Conservation (phyloP, 2,113 vertebrate genomes). For the Ondatra zibethicus region DNA sequence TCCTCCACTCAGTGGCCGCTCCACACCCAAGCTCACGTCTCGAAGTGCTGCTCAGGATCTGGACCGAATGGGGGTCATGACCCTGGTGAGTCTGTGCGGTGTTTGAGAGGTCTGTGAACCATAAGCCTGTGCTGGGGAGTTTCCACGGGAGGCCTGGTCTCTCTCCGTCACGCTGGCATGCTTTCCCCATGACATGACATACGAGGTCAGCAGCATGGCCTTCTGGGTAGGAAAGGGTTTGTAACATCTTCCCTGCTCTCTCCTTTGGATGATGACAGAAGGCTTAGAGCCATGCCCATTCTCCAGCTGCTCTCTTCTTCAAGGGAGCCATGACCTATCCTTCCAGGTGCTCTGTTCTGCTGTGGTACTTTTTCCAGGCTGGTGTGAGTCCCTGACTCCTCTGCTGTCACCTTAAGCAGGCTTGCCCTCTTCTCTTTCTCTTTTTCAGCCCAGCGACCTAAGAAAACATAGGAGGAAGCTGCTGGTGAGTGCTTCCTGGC, state of each 20-base stretch:
- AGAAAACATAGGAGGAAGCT: constrained; percentile 98
- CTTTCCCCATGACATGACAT: neutral
- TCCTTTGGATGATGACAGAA: neutral
- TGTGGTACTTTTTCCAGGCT: neutral
- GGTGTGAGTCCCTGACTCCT: neutral
- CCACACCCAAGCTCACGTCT: constrained; percentile 93
- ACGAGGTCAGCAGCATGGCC: neutral
- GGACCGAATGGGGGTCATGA: constrained; percentile 95
- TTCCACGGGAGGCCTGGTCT: neutral
- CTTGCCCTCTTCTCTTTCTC: constrained; percentile 81
- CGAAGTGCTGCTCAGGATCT: constrained; percentile 95
- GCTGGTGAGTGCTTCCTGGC: constrained; percentile 89
- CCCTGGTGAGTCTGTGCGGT: constrained; percentile 89
- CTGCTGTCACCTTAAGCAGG: constrained; percentile 51
- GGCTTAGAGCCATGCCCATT: neutral
- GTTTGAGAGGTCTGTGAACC: too few species aligned
- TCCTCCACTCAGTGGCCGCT: constrained; percentile 93
- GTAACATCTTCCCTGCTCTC: neutral
- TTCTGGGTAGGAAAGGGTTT: neutral
- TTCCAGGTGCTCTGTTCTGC: neutral
- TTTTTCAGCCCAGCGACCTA: constrained; percentile 95
- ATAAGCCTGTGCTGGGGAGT: neutral
- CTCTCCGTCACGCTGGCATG: neutral
- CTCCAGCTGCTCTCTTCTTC: neutral
- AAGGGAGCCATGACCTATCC: neutral